Evolutionary conservation across 2,113 vertebrate species (phyloP).

Genomic region (Prionailurus bengalensis): DNA sequence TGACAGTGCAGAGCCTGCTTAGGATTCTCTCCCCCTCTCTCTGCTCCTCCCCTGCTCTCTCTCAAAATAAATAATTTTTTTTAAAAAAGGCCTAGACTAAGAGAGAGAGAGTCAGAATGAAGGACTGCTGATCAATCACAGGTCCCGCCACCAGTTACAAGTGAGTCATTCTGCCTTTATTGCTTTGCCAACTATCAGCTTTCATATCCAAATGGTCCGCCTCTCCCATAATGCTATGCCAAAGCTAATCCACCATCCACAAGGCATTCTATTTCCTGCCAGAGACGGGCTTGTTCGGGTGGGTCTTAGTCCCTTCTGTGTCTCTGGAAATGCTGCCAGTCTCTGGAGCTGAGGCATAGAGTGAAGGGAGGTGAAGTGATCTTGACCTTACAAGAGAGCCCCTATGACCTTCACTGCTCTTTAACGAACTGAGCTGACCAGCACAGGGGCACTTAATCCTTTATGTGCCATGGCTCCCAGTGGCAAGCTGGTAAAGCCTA

Average conservation of each 20-base stretch:
- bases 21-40: too few species aligned
- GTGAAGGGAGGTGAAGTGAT: neutral
- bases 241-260: neutral
- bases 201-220: neutral
- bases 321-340: neutral
- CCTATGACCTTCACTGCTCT: neutral
- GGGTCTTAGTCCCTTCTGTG: neutral
- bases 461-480: neutral
- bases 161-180: neutral
- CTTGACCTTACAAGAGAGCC: neutral
- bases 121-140: neutral
- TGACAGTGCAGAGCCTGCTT: too few species aligned
- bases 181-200: neutral
- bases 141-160: neutral
- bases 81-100: neutral
- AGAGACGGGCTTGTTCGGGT: neutral
- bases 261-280: neutral
- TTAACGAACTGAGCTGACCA: neutral
- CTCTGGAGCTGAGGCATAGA: neutral
- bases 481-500: neutral
- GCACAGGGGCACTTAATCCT: neutral
- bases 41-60: too few species aligned
- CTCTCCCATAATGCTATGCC: neutral
- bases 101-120: neutral
- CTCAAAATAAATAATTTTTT: too few species aligned